A percentile compares a stretch with the other conserved stretches of the same genome.
Conservation (phyloP, 2,888 invertebrate species). For the Leptothorax acervorum region DNA sequence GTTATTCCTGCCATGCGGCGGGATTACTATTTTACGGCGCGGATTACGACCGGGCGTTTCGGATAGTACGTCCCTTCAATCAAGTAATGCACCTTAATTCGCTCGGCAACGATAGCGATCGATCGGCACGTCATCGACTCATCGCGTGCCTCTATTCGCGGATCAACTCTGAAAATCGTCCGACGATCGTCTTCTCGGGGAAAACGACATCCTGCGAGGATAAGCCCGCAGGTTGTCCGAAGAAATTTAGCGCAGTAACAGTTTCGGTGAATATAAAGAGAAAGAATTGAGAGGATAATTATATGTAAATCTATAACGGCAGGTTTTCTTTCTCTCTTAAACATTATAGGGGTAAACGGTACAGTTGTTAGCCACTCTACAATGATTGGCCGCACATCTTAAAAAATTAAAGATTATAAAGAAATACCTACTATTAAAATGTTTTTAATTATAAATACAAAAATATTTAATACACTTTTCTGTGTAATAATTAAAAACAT, state of each 20-base stretch:
- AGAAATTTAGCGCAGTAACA: background rate
- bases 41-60: constrained; percentile 61
- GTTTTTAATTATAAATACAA: no score
- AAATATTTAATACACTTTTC: no score
- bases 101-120: constrained; percentile 21
- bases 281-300: background rate
- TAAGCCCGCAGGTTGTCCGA: background rate
- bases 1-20: constrained; percentile 49
- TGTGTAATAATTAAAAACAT: no score
- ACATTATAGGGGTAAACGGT: background rate
- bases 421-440: no score
- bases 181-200: background rate
- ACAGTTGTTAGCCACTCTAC: no score
- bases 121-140: background rate
- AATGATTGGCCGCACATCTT: no score
- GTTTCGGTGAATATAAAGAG: background rate
- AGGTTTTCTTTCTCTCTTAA: background rate
- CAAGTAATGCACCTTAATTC: constrained; percentile 37
- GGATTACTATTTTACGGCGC: constrained; percentile 70
- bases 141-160: background rate
- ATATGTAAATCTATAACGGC: background rate
- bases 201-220: background rate
- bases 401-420: no score
- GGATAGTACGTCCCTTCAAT: constrained; percentile 59
- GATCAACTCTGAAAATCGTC: constrained; percentile 26